A percentile compares a stretch with the other conserved stretches of the same genome.
Evolutionary conservation across 2,113 vertebrate species (phyloP).

Genomic region (Nestor notabilis): DNA sequence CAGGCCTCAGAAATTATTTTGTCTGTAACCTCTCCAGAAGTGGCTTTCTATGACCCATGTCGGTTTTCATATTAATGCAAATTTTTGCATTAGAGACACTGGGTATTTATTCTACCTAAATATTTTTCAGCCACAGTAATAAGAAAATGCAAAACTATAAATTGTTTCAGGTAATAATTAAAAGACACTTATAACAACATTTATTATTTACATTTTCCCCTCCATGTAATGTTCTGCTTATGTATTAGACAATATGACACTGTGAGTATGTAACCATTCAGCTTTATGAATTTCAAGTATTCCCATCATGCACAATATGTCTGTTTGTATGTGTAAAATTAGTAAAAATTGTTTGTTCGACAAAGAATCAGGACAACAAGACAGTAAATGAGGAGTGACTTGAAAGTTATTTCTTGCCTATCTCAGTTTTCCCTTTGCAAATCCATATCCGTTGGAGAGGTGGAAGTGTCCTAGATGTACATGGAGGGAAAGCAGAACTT

Average conservation of each 20-base stretch:
- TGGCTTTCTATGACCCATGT: not conserved
- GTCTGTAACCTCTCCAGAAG: not conserved
- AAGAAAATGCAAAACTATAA: not conserved
- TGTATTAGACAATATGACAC: not conserved
- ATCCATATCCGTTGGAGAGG: not conserved
- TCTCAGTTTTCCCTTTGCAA: not conserved
- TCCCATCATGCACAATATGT: not conserved
- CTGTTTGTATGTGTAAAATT: not conserved
- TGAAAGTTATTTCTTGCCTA: not conserved
- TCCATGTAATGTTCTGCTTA: not conserved
- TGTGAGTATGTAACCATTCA: not conserved
- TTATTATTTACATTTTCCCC: not conserved
- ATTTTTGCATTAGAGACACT: not conserved
- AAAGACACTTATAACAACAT: not conserved
- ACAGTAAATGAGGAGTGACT: not conserved
- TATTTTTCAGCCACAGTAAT: not conserved
- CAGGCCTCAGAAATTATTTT: not conserved
- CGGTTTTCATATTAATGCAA: not conserved
- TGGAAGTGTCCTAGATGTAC: not conserved
- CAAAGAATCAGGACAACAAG: not conserved
- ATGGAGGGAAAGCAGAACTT: not conserved
- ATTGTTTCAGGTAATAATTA: not conserved
- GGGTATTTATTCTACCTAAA: not conserved
- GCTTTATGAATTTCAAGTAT: not conserved
- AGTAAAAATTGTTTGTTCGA: not conserved